Evolutionary conservation across 2,888 invertebrate genomes (phyloP), one percentile per base, ranked within the genome.

Genomic region (Listrodromus nycthemerus): DNA sequence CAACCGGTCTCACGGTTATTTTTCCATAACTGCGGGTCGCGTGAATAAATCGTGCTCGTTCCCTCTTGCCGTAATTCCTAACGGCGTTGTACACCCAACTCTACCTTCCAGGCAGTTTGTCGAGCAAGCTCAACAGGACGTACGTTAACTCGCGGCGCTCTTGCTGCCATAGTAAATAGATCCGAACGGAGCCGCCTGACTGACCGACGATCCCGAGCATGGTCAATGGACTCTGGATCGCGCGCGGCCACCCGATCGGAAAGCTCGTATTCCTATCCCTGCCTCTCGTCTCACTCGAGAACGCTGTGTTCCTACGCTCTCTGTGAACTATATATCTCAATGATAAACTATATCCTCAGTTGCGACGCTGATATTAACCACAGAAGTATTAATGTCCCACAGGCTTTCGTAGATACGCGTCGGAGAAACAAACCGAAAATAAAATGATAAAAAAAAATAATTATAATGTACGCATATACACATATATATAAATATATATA

Each of bases 81-180:
- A 7, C 33, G 63, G 24, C 27, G 16, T 24, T 41, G 52, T 76
- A 58, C 33, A 67, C 10, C 19, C 30, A 58, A 33, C 66, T 33
- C 37, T 55, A 61, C 27, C 61, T 77, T 66, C 73, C 16, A 63
- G 78, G 61, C 58, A 82, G 82, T 82, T 82, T 82, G 82, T 82
- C 82, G 78, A 73, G 73, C 74, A 78, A 82, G 82, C 78, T 82
- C 82, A 82, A 82, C 78, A 82, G 71, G 78, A 78, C 78, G 78
- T 74, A 69, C 73, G 74, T 69, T 74, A 74, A 82, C 66, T 78
- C 82, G 74, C 61, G 73, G 67, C 58, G 66, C 55, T 58, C 37
- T 76, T 45, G 48, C 70, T 21, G 66, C 61, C 21, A 67, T 69
- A 82, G 27, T 61, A 61, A 27, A 61, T 61, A 61, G 16, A 27